These are phyloP conservation scores for Drosophila prolongata DNA, from an alignment of 2,888 invertebrate species.

Conservation along the genomic window DNA sequence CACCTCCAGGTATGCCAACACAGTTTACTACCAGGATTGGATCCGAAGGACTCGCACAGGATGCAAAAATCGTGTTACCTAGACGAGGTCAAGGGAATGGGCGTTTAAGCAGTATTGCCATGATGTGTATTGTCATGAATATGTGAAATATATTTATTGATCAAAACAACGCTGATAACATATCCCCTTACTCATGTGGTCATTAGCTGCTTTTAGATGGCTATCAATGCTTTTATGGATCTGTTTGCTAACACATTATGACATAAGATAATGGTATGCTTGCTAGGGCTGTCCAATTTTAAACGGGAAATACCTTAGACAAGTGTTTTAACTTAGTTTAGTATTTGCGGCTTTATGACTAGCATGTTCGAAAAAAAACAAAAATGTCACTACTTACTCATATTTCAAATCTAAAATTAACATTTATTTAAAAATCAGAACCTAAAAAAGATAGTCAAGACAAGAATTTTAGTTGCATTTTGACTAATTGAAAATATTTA, in stretches of 20 bases:
- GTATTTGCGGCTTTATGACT: too few relatives aligned
- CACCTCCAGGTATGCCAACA: slow-evolving; percentile 62
- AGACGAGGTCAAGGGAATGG: background rate
- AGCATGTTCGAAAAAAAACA: too few relatives aligned
- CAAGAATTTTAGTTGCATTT: too few relatives aligned
- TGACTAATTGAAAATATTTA: too few relatives aligned
- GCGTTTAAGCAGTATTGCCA: too few relatives aligned
- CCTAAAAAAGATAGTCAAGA: too few relatives aligned
- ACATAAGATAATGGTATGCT: background rate
- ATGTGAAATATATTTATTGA: slow-evolving; percentile 11
- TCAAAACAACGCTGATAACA: slow-evolving; percentile 5
- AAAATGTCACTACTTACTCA: too few relatives aligned
- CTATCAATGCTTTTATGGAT: slow-evolving; percentile 40
- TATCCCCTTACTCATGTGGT: slow-evolving; percentile 17
- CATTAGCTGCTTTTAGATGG: slow-evolving; percentile 20
- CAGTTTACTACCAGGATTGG: slow-evolving; percentile 74
- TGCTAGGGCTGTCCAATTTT: slow-evolving; percentile 4
- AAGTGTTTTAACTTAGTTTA: too few relatives aligned
- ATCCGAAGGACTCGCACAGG: slow-evolving; percentile 57
- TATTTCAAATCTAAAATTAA: too few relatives aligned
- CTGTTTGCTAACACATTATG: slow-evolving; percentile 36
- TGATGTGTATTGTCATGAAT: background rate
- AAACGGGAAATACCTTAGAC: background rate
- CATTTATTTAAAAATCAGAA: too few relatives aligned
- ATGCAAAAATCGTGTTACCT: slow-evolving; percentile 58